phyloP scores from a whole-genome alignment of 2,113 vertebrate genomes.

The Aptenodytes forsteri region DNA sequence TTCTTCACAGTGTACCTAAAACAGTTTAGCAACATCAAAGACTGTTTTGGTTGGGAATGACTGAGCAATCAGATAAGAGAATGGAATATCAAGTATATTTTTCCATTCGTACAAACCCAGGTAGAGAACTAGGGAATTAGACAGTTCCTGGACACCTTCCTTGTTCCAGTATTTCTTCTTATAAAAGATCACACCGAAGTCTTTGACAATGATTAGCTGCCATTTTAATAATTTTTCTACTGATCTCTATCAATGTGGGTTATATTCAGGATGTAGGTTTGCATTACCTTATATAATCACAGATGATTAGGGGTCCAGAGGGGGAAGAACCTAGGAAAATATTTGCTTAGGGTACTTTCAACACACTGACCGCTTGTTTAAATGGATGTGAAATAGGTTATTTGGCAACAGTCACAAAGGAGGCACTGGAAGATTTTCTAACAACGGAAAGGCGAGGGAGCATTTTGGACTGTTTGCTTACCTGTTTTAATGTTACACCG shows the following conservation, averaged over 20 bases:
- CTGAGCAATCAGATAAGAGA: neutral
- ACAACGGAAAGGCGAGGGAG: neutral
- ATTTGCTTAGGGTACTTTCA: neutral
- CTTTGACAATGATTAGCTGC: neutral
- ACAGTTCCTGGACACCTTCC: neutral
- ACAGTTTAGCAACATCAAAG: neutral
- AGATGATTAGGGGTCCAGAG: neutral
- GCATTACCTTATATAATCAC: neutral
- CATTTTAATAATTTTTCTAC: neutral
- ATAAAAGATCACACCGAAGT: neutral
- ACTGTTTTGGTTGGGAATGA: neutral
- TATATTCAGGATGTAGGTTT: neutral
- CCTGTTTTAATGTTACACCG: slow-evolving; percentile 86
- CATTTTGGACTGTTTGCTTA: slow-evolving; percentile 12
- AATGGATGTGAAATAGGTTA: neutral
- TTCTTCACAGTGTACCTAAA: slow-evolving; percentile 87
- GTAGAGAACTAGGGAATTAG: neutral
- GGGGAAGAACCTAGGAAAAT: neutral
- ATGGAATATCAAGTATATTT: neutral
- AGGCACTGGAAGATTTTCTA: neutral
- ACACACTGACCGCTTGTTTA: neutral
- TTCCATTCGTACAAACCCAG: neutral
- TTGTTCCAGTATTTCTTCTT: neutral
- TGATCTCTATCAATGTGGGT: neutral
- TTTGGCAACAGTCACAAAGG: neutral